Conservation (phyloP, 2,113 vertebrate genomes). For the Oxygymnocypris stewartii region DNA sequence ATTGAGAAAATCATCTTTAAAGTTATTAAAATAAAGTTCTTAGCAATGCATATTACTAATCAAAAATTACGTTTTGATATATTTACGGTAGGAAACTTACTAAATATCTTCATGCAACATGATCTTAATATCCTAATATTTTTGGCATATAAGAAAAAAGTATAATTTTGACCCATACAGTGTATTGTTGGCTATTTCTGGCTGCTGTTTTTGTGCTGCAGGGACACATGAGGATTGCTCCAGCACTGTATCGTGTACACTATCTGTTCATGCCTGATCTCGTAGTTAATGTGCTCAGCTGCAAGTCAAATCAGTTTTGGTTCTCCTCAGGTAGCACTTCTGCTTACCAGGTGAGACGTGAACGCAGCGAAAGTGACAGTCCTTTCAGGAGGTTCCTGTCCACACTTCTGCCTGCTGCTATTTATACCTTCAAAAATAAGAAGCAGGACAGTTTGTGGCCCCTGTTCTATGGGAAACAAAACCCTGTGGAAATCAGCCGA, state of each 20-base stretch:
- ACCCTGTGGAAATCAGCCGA: constrained; percentile 41
- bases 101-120: no score
- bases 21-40: no score
- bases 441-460: constrained; percentile 53
- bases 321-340: constrained; percentile 55
- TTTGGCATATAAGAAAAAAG: no score
- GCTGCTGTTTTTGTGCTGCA: no score
- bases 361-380: constrained; percentile 53
- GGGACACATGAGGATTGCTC: not conserved
- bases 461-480: constrained; percentile 57
- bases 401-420: constrained; percentile 57
- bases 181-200: no score
- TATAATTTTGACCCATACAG: no score
- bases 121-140: no score
- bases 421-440: constrained; percentile 57
- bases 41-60: no score
- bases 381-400: constrained; percentile 54
- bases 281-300: not conserved
- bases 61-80: no score
- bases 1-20: no score
- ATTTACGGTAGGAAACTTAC: no score
- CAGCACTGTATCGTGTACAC: not conserved
- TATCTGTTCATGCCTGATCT: not conserved
- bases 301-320: not conserved
- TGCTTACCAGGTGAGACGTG: constrained; percentile 38